phyloP scores from a whole-genome alignment of 2,888 invertebrate genomes.

The Ryuthela nishihirai region DNA sequence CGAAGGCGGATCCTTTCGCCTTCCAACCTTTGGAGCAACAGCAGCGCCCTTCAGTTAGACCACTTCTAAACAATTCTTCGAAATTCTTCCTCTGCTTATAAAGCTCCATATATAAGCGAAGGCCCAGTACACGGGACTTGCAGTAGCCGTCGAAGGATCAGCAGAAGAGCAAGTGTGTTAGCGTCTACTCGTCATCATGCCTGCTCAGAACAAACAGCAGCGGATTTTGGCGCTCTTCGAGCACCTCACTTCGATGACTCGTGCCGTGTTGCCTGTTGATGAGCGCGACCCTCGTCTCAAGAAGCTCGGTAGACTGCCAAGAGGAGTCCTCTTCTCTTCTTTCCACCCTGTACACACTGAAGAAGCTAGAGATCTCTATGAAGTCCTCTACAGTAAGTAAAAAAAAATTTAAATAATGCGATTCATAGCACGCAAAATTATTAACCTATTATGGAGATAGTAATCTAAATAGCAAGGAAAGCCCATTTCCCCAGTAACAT shows the following conservation, averaged over 20 bases:
- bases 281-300: slow-evolving; percentile 21
- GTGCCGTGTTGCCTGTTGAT: slow-evolving; percentile 9
- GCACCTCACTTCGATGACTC: slow-evolving; percentile 21
- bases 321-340: slow-evolving; percentile 61
- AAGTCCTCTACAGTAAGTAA: slow-evolving; percentile 46
- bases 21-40: no score
- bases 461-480: neutral
- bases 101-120: slow-evolving; percentile 1
- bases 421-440: no score
- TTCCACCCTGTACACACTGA: slow-evolving; percentile 60
- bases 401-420: neutral
- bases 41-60: no score
- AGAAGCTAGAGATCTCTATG: slow-evolving; percentile 63
- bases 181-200: neutral
- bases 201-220: slow-evolving; percentile 18
- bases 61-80: slow-evolving; percentile 14
- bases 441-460: neutral
- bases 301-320: slow-evolving; percentile 51
- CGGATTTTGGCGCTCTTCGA: slow-evolving; percentile 28
- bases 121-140: neutral
- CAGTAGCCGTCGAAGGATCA: slow-evolving; percentile 11
- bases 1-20: no score
- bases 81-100: no score
- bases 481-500: neutral
- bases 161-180: neutral